Base-by-base conservation (phyloP, 2,888 invertebrate species). In the Quadroppia sp. region DNA sequence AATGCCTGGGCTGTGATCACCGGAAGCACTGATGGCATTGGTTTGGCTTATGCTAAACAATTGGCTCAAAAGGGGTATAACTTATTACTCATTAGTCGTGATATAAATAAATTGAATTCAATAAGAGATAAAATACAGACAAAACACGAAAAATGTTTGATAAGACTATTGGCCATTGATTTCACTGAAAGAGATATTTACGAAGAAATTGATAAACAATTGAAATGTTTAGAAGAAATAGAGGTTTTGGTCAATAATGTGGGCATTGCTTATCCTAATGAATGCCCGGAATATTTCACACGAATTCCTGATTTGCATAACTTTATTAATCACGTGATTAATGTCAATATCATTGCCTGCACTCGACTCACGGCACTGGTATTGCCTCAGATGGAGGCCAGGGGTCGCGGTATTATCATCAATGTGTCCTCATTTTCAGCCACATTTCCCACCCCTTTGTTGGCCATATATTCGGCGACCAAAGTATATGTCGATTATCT, bases 381-480 rank as follows among this genome's bases (percentile, higher is more conserved):
- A 56, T 85, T 94, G 78, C 89, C 89, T 0, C 87, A 87, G 64
- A 93, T 95, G 93, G 88, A 88, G 59, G 50, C 50, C 73, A 81
- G 81, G 72, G 86, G 88, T 1, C 85, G 86, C 71, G 95, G 95
- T 0, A 93, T 93, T 0, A 87, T 95, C 69, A 90, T 95, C 36
- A 94, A 94, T 81, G 86, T 95, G 17, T 92, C 94, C 0, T 94
- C 94, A 91, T 91, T 91, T 1, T 89, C 94, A 0, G 93, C 93
- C 81, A 83, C 90, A 72, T 90, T 91, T 81, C 92, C 94, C 0
- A 82, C 92, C 76, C 94, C 95, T 0, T 84, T 92, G 70, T 90
- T 94, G 89, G 88, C 92, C 0, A 89, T 94, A 0, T 95, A 95
- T 82, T 90, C 91, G 0, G 94, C 94, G 0, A 89, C 91, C 2